A percentile compares a stretch with the other conserved stretches of the same genome.
These are phyloP conservation scores for Cygnus atratus DNA, from an alignment of 2,113 vertebrate species.

Conservation along the genomic window DNA sequence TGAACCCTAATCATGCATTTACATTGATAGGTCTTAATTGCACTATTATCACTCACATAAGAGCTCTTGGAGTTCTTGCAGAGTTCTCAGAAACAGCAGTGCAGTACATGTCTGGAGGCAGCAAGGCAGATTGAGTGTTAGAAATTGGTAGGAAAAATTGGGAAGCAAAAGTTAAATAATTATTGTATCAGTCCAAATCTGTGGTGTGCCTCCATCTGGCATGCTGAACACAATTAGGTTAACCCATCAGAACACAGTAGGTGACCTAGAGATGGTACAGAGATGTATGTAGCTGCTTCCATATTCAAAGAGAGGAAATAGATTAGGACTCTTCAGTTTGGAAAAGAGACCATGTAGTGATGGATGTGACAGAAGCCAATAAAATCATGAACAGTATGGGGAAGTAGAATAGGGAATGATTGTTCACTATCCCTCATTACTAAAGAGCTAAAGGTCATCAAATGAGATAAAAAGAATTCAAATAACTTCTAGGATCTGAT, in stretches of 20 bases:
- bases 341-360: not conserved
- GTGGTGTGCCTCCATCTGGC: not conserved
- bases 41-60: slow-evolving; percentile 16
- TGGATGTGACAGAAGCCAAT: not conserved
- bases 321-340: not conserved
- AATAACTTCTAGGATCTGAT: not conserved
- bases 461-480: not conserved
- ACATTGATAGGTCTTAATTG: slow-evolving; percentile 31
- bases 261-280: not conserved
- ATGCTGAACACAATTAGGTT: not conserved
- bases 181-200: not conserved
- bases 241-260: not conserved
- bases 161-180: not conserved
- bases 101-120: not conserved
- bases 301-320: not conserved
- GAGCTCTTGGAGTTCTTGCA: not conserved
- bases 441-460: not conserved
- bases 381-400: not conserved
- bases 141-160: not conserved
- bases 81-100: not conserved
- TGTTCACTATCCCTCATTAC: not conserved
- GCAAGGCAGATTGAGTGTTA: not conserved
- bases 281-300: not conserved
- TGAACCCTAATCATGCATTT: slow-evolving; percentile 34
- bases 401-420: not conserved